These are phyloP conservation scores for Rhagologus leucostigma DNA, from an alignment of 2,113 vertebrate species.

Conservation along the genomic window DNA sequence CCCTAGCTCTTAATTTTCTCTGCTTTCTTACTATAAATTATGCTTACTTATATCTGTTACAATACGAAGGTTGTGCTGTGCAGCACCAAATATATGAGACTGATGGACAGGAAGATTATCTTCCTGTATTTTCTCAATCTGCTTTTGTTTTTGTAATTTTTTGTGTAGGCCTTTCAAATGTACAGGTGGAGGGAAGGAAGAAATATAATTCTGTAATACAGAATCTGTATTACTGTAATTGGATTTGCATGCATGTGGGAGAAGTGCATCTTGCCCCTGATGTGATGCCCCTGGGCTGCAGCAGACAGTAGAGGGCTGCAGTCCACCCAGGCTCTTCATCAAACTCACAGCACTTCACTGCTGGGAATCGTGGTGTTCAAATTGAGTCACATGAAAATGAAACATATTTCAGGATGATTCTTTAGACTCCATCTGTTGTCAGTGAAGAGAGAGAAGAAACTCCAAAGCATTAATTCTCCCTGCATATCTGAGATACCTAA, in stretches of 20 bases:
- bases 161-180: background rate
- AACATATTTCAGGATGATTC: background rate
- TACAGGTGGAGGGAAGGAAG: background rate
- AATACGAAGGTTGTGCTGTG: background rate
- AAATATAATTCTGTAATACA: background rate
- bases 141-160: background rate
- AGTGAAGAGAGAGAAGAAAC: background rate
- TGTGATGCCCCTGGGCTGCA: background rate
- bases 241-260: background rate
- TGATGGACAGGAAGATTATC: background rate
- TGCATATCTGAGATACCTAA: background rate
- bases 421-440: background rate
- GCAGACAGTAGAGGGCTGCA: background rate
- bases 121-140: background rate
- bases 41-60: background rate
- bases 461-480: background rate
- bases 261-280: background rate
- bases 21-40: background rate
- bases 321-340: background rate
- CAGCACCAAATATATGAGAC: background rate
- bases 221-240: background rate
- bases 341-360: background rate
- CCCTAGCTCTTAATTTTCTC: background rate
- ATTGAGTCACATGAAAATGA: background rate
- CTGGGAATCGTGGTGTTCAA: background rate